Conservation (phyloP, 2,888 invertebrate genomes). For the Automeris io region DNA sequence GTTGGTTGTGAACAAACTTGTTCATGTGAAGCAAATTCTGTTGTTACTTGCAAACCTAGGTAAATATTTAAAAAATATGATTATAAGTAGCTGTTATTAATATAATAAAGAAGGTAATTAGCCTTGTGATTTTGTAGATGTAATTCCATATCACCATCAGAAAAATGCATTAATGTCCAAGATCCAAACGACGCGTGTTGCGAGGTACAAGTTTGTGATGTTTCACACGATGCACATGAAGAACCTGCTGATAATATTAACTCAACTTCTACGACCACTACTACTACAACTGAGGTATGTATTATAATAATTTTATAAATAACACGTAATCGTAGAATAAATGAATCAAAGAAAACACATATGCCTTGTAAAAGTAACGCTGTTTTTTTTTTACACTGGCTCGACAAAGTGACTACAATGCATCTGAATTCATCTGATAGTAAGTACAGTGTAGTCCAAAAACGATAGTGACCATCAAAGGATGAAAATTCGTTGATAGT, state of each 20-base stretch:
- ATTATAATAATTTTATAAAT: no score
- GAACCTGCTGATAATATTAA: conserved; percentile 54
- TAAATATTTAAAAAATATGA: conserved; percentile 26
- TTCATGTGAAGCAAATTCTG: conserved; percentile 83
- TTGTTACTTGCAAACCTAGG: conserved; percentile 84
- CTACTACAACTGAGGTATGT: conserved; percentile 27
- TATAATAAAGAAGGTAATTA: neutral
- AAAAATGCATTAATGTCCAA: conserved; percentile 88
- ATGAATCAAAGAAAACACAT: no score
- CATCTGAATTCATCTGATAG: no score
- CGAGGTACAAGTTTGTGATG: conserved; percentile 90
- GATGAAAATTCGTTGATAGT: no score
- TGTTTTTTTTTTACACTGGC: no score
- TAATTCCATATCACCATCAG: conserved; percentile 73
- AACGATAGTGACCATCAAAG: no score
- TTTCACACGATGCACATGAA: conserved; percentile 87
- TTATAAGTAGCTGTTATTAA: neutral
- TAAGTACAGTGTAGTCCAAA: no score
- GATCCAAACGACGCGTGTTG: conserved; percentile 92
- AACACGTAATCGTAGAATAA: no score
- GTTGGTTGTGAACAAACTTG: conserved; percentile 90
- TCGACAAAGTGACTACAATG: no score
- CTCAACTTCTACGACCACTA: conserved; percentile 30
- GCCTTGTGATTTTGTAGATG: conserved; percentile 63
- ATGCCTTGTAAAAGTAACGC: no score